These are phyloP conservation scores for Entelurus aequoreus DNA, from an alignment of 2,113 vertebrate genomes.

Conservation along the genomic window DNA sequence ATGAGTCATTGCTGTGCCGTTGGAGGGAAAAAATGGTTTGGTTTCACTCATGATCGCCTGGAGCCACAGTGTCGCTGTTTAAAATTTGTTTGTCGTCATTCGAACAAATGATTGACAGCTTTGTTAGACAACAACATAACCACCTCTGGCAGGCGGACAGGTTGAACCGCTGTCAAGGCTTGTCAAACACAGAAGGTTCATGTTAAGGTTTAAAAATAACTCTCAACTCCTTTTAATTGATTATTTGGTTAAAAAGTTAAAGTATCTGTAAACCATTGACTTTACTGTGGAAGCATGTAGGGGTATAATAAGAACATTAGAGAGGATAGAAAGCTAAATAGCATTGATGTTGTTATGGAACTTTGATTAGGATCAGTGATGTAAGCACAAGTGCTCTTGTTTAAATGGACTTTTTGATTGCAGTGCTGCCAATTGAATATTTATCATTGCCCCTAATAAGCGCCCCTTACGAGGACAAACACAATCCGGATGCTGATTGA, in stretches of 20 bases:
- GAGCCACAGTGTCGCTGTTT: slow-evolving; percentile 5
- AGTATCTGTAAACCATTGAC: not conserved
- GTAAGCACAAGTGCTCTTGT: not conserved
- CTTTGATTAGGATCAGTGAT: not conserved
- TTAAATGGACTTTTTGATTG: not conserved
- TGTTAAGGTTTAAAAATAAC: not conserved
- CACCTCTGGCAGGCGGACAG: not conserved
- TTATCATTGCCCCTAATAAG: not conserved
- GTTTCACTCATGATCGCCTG: slow-evolving; percentile 1
- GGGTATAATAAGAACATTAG: not conserved
- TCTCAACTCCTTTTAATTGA: not conserved
- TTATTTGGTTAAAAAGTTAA: not conserved
- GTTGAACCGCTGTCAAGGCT: slow-evolving; percentile 4
- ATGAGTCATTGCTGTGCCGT: not conserved
- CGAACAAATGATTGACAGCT: slow-evolving; percentile 8
- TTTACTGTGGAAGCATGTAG: not conserved
- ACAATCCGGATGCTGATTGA: no score
- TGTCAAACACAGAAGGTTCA: not conserved
- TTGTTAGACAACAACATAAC: not conserved
- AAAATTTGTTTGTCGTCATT: slow-evolving; percentile 4
- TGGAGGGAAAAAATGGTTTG: not conserved
- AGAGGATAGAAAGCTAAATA: not conserved
- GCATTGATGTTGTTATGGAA: not conserved
- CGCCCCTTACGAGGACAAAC: no score
- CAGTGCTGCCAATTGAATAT: not conserved